A percentile compares a stretch with the other conserved stretches of the same genome.
phyloP scores from a whole-genome alignment of 2,888 invertebrate genomes.

The Drosophila prostipennis region DNA sequence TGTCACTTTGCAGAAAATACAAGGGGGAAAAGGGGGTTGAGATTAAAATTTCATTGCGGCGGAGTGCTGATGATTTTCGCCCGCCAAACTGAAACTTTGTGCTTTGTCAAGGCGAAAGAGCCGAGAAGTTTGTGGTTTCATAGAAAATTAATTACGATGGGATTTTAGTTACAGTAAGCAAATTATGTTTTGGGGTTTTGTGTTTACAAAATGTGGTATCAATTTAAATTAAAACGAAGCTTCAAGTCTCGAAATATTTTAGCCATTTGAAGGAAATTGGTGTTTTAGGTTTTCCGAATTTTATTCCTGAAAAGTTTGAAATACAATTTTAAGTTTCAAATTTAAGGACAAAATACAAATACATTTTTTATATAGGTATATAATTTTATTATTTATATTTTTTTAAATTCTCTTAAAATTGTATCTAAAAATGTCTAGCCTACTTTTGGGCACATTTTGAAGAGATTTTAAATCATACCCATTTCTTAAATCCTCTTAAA shows the following conservation, averaged over 20 bases:
- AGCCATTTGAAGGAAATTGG: background rate
- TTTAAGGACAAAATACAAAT: too few relatives aligned
- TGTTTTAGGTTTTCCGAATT: too few relatives aligned
- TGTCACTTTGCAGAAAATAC: constrained; percentile 2
- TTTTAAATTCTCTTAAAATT: too few relatives aligned
- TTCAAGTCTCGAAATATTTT: background rate
- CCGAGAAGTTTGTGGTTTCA: constrained; percentile 2
- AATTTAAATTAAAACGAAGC: background rate
- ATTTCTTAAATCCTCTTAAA: too few relatives aligned
- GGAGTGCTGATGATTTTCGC: constrained; percentile 3
- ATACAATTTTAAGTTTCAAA: too few relatives aligned
- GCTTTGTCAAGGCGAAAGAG: background rate
- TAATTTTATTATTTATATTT: too few relatives aligned
- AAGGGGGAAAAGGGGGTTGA: background rate
- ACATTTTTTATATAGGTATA: too few relatives aligned
- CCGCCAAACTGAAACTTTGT: background rate
- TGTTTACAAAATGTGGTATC: background rate
- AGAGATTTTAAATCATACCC: too few relatives aligned
- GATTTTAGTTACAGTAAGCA: background rate
- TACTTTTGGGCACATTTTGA: too few relatives aligned
- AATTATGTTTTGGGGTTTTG: background rate
- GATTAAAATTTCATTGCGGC: constrained; percentile 26
- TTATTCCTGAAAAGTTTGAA: too few relatives aligned
- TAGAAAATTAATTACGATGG: constrained; percentile 2
- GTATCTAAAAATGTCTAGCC: too few relatives aligned